These are phyloP conservation scores for Promerops cafer DNA, from an alignment of 2,113 vertebrate genomes.

Conservation along the genomic window DNA sequence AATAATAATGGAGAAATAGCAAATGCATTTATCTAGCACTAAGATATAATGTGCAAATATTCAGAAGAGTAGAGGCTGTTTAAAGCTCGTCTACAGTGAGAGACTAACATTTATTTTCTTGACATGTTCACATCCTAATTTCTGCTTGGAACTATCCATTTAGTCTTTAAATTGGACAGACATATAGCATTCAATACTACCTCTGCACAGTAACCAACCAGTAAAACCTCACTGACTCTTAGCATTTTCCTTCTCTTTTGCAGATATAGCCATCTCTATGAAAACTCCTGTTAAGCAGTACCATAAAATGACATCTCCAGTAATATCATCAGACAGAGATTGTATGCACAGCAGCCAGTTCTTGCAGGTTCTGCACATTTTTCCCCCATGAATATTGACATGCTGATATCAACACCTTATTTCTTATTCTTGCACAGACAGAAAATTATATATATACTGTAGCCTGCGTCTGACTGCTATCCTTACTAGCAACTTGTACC, in stretches of 20 bases:
- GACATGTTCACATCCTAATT: background rate
- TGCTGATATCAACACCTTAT: background rate
- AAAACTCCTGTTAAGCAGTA: background rate
- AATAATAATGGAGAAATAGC: background rate
- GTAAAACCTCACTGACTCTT: background rate
- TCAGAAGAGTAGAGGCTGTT: background rate
- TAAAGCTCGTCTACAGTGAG: background rate
- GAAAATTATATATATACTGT: background rate
- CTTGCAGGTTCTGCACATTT: background rate
- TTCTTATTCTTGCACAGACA: background rate
- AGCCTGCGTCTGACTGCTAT: background rate
- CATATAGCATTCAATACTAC: background rate
- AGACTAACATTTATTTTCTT: background rate
- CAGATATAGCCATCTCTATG: background rate
- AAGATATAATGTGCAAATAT: background rate
- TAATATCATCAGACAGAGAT: background rate
- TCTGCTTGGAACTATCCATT: background rate
- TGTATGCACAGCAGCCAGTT: background rate
- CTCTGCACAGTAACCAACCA: background rate
- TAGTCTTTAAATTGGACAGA: background rate
- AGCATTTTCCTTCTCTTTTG: background rate
- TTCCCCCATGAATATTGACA: background rate
- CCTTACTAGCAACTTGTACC: background rate
- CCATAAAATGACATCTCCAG: background rate
- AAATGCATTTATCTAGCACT: background rate